phyloP scores from a whole-genome alignment of 2,888 invertebrate genomes.

The Leuctra nigra region DNA sequence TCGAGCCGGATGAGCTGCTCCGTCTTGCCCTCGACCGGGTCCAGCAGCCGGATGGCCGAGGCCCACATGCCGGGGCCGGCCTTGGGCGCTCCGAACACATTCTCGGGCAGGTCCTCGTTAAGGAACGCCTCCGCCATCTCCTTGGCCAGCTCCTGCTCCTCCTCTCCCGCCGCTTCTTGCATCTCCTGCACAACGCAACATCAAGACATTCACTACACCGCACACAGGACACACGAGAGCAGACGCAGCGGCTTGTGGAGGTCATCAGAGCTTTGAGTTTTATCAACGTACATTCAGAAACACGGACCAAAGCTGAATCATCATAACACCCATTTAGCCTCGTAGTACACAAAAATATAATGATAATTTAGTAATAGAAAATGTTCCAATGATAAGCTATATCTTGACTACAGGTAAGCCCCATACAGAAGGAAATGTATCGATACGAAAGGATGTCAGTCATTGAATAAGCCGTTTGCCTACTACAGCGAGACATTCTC shows the following conservation, averaged over 20 bases:
- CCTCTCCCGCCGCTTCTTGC: slow-evolving; percentile 93
- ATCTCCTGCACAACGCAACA: slow-evolving; percentile 56
- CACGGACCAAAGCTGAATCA: slow-evolving; percentile 23
- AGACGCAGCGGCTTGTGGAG: too few species aligned
- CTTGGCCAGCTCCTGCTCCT: slow-evolving; percentile 86
- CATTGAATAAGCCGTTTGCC: too few species aligned
- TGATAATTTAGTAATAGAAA: too few species aligned
- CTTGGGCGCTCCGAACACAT: slow-evolving; percentile 90
- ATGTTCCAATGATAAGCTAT: too few species aligned
- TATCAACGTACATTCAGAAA: slow-evolving; percentile 18
- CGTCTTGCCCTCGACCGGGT: slow-evolving; percentile 75
- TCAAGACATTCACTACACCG: background rate
- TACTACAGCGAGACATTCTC: too few species aligned
- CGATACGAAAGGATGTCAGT: too few species aligned
- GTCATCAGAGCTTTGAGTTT: slow-evolving; percentile 20
- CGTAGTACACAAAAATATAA: too few species aligned
- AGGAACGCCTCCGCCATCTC: slow-evolving; percentile 98
- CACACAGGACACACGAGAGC: too few species aligned
- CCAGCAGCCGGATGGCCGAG: slow-evolving; percentile 78
- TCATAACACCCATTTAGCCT: too few species aligned
- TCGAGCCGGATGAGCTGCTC: slow-evolving; percentile 72
- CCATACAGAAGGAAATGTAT: too few species aligned
- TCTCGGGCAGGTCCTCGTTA: slow-evolving; percentile 90
- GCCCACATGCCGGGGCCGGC: slow-evolving; percentile 97
- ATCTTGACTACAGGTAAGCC: too few species aligned